Evolutionary conservation across 2,888 invertebrate genomes (phyloP).

Genomic region (Andrena haemorrhoa): DNA sequence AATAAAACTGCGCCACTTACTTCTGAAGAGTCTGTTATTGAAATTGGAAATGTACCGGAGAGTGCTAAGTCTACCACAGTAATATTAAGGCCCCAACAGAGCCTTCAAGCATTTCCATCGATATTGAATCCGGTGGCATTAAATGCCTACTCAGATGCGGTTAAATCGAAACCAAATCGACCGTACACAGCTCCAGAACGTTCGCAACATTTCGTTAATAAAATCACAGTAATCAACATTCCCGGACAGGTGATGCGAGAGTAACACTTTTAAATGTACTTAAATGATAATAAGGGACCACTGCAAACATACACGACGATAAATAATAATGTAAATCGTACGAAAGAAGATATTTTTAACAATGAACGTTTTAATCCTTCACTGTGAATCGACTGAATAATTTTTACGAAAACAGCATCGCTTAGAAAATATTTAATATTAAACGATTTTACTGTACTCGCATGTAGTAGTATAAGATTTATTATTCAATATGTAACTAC

Average conservation of each 20-base stretch:
- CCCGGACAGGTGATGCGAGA: conserved; percentile 77
- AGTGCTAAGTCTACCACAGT: conserved; percentile 16
- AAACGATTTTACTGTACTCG: conserved; percentile 1
- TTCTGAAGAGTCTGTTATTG: conserved; percentile 59
- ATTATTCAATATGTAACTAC: conserved; percentile 5
- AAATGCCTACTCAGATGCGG: conserved; percentile 33
- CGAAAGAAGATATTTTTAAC: conserved; percentile 31
- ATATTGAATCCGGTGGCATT: conserved; percentile 69
- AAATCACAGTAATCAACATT: conserved; percentile 69
- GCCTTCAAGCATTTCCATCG: conserved; percentile 62
- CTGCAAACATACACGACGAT: conserved; percentile 16
- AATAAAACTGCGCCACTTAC: conserved; percentile 80
- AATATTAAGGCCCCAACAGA: conserved; percentile 43
- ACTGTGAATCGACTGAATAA: conserved; percentile 31
- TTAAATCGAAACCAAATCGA: conserved; percentile 58
- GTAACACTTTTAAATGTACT: conserved; percentile 52
- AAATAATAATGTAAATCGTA: conserved; percentile 14
- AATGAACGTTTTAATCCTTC: conserved; percentile 20
- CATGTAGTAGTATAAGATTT: conserved; percentile 23
- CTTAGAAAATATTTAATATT: conserved; percentile 24
- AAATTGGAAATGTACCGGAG: conserved; percentile 53
- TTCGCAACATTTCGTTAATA: conserved; percentile 62
- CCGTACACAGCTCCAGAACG: conserved; percentile 78
- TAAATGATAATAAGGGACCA: conserved; percentile 59
- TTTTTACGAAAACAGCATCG: conserved; percentile 4